Base-by-base conservation (phyloP, 2,797 vertebrate species). In the Austrolebias charrua region DNA sequence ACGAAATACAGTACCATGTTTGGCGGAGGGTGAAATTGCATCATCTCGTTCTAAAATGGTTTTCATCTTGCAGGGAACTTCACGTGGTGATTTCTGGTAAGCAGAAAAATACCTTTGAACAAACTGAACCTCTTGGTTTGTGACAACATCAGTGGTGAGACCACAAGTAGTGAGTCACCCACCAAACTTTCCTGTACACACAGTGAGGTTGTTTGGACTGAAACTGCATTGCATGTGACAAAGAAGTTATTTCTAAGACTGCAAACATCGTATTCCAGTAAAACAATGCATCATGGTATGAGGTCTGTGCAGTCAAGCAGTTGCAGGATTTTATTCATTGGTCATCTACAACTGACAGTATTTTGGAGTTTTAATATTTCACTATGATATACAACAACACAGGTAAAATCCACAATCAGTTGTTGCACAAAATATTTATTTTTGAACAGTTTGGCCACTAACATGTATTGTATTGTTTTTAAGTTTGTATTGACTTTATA, bases 211-310 rank as follows among this genome's bases (percentile, higher is more conserved):
- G 75, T 80, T 88, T 86, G 65, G 60, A 45, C 66, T 75, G 12
- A 73, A 68, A 52, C 48, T 53, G 48, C n/a, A 45, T 86, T 63
- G 82, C 83, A 82, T 86, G 86, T 77, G 80, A 89, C 0, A 43
- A 55, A 42, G 58, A 69, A 69, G 76, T 84, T 83, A 77, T 77
- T 63, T 64, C 51, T 29, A 62, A 84, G 56, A 74, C 74, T 44
- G 58, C 59, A 51, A 63, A 68, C 76, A 68, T 59, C 59, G 20
- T 53, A 73, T 88, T 87, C 82, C 83, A 67, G 76, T 77, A 82
- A 89, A 71, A 71, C 63, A 46, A 33, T 38, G 64, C 5, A 14
- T 77, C 47, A 43, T 66, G 74, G 69, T 70, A 65, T 5, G 20
- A 81, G 62, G 43, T 43, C 28, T 3, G 19, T 40, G 59, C 8